Evolutionary conservation across 2,888 invertebrate genomes (phyloP).

Genomic region (Cantharis flavilabris): DNA sequence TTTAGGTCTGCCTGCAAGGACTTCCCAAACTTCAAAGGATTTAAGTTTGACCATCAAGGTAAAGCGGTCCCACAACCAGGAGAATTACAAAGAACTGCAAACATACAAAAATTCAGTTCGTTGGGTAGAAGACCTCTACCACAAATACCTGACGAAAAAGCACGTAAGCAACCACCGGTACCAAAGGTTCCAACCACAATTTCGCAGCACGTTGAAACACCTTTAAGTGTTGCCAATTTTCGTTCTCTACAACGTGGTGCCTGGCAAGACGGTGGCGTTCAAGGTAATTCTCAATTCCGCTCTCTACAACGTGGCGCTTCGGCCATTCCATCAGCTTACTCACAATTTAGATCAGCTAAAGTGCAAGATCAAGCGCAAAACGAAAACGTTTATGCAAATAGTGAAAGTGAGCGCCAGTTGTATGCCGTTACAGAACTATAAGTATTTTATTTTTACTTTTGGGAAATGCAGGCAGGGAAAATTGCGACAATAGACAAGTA

Average conservation of each 20-base stretch:
- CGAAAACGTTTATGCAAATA: slow-evolving; percentile 53
- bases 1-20: slow-evolving; percentile 59
- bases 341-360: slow-evolving; percentile 52
- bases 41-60: slow-evolving; percentile 58
- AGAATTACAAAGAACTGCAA: slow-evolving; percentile 48
- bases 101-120: slow-evolving; percentile 55
- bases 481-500: slow-evolving; percentile 17
- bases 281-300: slow-evolving; percentile 51
- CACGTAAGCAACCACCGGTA: slow-evolving; percentile 49
- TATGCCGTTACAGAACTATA: slow-evolving; percentile 78
- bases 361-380: slow-evolving; percentile 53
- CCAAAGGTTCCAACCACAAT: slow-evolving; percentile 53
- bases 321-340: slow-evolving; percentile 41
- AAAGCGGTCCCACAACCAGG: slow-evolving; percentile 39
- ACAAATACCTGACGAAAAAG: slow-evolving; percentile 55
- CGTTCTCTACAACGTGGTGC: slow-evolving; percentile 58
- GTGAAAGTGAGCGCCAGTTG: slow-evolving; percentile 59
- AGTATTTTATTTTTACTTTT: slow-evolving; percentile 46
- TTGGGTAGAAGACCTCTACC: slow-evolving; percentile 54
- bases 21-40: slow-evolving; percentile 58
- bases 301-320: slow-evolving; percentile 58
- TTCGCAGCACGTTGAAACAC: slow-evolving; percentile 49
- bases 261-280: slow-evolving; percentile 48
- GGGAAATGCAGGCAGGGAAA: slow-evolving; percentile 55
- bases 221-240: slow-evolving; percentile 59